Conservation (phyloP, 2,113 vertebrate species). For the Odocoileus hemionus region DNA sequence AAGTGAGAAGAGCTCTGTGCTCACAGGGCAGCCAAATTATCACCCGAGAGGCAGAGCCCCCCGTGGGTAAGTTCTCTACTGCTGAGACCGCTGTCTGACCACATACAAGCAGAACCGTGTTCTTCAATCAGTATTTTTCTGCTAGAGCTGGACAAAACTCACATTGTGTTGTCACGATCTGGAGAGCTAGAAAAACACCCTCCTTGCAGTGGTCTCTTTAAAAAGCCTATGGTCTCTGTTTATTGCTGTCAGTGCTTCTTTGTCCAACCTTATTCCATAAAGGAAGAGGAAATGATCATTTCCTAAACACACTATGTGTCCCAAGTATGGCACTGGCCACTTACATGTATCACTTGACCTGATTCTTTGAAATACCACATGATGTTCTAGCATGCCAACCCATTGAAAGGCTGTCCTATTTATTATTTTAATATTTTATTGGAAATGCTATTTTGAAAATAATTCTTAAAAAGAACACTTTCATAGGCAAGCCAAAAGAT, state of each 20-base stretch:
- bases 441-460: neutral
- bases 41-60: neutral
- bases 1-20: neutral
- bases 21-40: neutral
- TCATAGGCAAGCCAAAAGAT: neutral
- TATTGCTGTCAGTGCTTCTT: neutral
- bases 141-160: neutral
- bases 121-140: neutral
- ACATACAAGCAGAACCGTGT: fast-evolving
- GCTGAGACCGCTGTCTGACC: neutral
- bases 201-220: neutral
- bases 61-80: neutral
- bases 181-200: neutral
- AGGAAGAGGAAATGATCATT: neutral
- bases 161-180: too few species aligned
- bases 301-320: neutral
- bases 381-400: neutral
- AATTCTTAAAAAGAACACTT: neutral
- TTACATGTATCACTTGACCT: neutral
- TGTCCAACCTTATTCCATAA: neutral
- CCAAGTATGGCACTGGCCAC: neutral
- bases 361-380: neutral
- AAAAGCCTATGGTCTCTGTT: neutral
- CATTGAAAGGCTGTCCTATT: neutral
- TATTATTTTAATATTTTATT: neutral